phyloP scores from a whole-genome alignment of 2,113 vertebrate species.

The Rhinoderma darwinii region DNA sequence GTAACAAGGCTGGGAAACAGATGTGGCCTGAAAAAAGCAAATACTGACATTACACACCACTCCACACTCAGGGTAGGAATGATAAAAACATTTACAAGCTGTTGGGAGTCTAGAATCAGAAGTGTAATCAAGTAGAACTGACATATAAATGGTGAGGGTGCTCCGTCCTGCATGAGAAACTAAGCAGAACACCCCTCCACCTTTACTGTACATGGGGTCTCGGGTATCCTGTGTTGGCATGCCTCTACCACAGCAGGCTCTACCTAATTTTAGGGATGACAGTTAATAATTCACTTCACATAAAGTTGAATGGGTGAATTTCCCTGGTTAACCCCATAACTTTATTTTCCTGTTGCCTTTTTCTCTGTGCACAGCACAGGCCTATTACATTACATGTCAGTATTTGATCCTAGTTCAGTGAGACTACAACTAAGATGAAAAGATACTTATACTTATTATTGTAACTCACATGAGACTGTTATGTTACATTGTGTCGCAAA shows the following conservation, averaged over 20 bases:
- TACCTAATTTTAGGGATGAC: conserved; percentile 59
- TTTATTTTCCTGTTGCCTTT: conserved; percentile 42
- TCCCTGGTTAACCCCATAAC: conserved; percentile 47
- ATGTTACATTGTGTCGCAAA: background rate
- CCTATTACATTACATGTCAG: conserved; percentile 38
- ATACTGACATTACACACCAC: conserved; percentile 64
- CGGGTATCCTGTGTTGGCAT: conserved; percentile 53
- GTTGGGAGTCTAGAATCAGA: conserved; percentile 77
- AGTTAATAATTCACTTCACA: conserved; percentile 66
- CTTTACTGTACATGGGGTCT: conserved; percentile 60
- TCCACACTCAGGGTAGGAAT: conserved; percentile 72
- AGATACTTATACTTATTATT: conserved; percentile 4
- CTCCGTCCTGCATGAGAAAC: conserved; percentile 73
- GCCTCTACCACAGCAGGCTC: conserved; percentile 59
- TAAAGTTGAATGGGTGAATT: conserved; percentile 54
- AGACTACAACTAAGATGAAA: conserved; percentile 36
- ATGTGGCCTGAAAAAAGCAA: conserved; percentile 71
- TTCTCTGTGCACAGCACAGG: conserved; percentile 24
- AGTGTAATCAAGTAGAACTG: conserved; percentile 74
- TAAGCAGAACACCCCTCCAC: conserved; percentile 72
- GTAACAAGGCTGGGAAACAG: conserved; percentile 80
- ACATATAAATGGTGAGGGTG: conserved; percentile 68
- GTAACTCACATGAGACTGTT: background rate
- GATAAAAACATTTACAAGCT: conserved; percentile 82
- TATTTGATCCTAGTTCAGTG: conserved; percentile 16